These are phyloP conservation scores for Camponotus floridanus DNA, from an alignment of 1,140 invertebrate species.

Conservation along the genomic window DNA sequence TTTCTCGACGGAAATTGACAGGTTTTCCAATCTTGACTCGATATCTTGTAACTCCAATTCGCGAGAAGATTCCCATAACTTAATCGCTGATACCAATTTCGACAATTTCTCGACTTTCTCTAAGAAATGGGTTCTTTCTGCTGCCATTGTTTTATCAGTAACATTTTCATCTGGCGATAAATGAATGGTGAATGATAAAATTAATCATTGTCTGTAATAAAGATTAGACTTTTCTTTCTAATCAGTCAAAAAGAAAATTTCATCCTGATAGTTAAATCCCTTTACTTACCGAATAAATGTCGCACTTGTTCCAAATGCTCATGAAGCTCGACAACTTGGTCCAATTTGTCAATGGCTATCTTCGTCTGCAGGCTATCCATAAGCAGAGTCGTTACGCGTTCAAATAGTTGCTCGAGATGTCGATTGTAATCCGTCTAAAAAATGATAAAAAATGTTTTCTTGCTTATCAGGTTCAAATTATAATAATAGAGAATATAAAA, in stretches of 20 bases:
- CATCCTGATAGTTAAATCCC: neutral
- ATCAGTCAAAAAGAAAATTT: neutral
- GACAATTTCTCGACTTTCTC: slow-evolving; percentile 82
- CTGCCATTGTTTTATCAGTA: slow-evolving; percentile 82
- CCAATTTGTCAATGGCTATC: slow-evolving; percentile 70
- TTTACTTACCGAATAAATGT: slow-evolving; percentile 74
- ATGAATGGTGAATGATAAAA: slow-evolving; percentile 12
- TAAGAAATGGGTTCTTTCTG: slow-evolving; percentile 87
- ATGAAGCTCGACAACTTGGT: slow-evolving; percentile 76
- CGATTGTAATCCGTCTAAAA: slow-evolving; percentile 90
- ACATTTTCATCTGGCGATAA: slow-evolving; percentile 70
- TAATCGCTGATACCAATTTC: slow-evolving; percentile 75
- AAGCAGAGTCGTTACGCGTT: slow-evolving; percentile 74
- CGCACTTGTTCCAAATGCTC: slow-evolving; percentile 77
- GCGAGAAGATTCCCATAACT: slow-evolving; percentile 54
- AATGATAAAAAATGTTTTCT: slow-evolving; percentile 27
- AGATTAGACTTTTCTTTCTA: slow-evolving; percentile 6
- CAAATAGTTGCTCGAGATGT: slow-evolving; percentile 88
- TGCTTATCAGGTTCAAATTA: neutral
- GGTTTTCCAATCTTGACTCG: slow-evolving; percentile 79
- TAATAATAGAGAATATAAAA: neutral
- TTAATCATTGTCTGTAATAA: slow-evolving; percentile 13
- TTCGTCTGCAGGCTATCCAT: slow-evolving; percentile 74
- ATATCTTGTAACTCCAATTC: slow-evolving; percentile 81
- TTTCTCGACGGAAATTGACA: slow-evolving; percentile 82